These are phyloP conservation scores for Antidorcas marsupialis DNA, from an alignment of 2,113 vertebrate species.

Conservation along the genomic window DNA sequence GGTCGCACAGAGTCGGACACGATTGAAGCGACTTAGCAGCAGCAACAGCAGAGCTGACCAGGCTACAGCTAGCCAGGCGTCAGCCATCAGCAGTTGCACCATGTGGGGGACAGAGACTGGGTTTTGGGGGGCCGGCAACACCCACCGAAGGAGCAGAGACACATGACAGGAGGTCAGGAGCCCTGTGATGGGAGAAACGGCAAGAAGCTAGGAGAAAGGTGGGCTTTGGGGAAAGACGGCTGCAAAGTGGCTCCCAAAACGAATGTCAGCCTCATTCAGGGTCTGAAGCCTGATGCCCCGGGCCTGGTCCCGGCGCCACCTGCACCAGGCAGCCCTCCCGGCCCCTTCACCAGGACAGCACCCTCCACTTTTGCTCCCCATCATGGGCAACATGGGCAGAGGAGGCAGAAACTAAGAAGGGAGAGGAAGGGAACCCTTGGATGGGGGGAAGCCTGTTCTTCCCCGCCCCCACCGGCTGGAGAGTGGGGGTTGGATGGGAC, in stretches of 20 bases:
- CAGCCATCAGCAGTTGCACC: not conserved
- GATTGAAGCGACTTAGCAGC: too few relatives aligned
- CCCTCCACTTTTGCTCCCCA: not conserved
- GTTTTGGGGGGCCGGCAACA: too few relatives aligned
- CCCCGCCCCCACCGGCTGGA: rapidly evolving
- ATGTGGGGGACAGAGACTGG: not conserved
- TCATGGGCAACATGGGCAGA: not conserved
- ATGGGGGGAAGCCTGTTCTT: not conserved
- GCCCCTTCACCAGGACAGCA: too few relatives aligned
- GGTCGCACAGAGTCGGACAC: too few relatives aligned
- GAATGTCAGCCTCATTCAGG: not conserved
- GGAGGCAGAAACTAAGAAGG: not conserved
- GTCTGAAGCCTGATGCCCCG: not conserved
- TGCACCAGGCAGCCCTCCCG: not conserved
- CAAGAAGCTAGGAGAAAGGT: not conserved
- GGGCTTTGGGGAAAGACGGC: not conserved
- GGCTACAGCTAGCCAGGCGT: rapidly evolving
- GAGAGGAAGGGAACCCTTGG: not conserved
- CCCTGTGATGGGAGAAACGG: too few relatives aligned
- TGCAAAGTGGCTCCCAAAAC: not conserved
- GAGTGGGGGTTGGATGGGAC: not conserved
- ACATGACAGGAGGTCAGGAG: rapidly evolving
- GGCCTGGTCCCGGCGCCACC: not conserved
- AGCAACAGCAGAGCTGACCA: not conserved
- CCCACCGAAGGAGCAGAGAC: not conserved